These are phyloP conservation scores for Labroides dimidiatus DNA, from an alignment of 2,797 vertebrate genomes.

Conservation along the genomic window DNA sequence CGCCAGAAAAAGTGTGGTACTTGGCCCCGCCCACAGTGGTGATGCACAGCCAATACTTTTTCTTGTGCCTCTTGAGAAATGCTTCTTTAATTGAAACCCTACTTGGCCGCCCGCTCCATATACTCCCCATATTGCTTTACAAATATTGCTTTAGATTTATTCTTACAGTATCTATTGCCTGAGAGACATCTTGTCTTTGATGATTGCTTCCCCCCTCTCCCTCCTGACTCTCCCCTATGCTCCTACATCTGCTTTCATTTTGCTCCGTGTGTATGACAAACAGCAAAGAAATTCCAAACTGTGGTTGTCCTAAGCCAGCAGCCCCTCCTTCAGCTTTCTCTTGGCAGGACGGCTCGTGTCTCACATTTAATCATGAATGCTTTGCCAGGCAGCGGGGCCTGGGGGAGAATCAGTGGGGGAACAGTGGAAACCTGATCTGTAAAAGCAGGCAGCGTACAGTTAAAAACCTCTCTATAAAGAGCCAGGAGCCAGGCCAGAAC, in stretches of 20 bases:
- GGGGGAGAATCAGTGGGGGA: slow-evolving; percentile 65
- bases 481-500: slow-evolving; percentile 32
- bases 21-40: slow-evolving; percentile 38
- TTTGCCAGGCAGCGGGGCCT: slow-evolving; percentile 81
- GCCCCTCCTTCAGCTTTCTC: slow-evolving; percentile 76
- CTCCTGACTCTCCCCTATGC: slow-evolving; percentile 48
- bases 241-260: slow-evolving; percentile 87
- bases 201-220: slow-evolving; percentile 44
- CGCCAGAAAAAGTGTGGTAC: slow-evolving; percentile 43
- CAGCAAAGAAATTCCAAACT: slow-evolving; percentile 86
- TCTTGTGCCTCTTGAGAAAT: slow-evolving; percentile 44
- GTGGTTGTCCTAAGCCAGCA: slow-evolving; percentile 69
- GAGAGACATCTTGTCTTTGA: slow-evolving; percentile 67
- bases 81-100: slow-evolving; percentile 57
- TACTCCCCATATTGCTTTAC: slow-evolving; percentile 30
- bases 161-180: slow-evolving; percentile 60
- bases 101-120: slow-evolving; percentile 24
- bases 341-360: slow-evolving; percentile 83
- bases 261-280: slow-evolving; percentile 85
- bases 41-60: slow-evolving; percentile 40
- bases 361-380: slow-evolving; percentile 83
- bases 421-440: slow-evolving; percentile 71
- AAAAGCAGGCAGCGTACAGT: slow-evolving; percentile 62
- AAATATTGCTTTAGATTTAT: slow-evolving; percentile 64
- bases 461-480: slow-evolving; percentile 64